A percentile compares a stretch with the other conserved stretches of the same genome.
phyloP scores from a whole-genome alignment of 2,888 invertebrate species.

The Odontocerum albicorne region DNA sequence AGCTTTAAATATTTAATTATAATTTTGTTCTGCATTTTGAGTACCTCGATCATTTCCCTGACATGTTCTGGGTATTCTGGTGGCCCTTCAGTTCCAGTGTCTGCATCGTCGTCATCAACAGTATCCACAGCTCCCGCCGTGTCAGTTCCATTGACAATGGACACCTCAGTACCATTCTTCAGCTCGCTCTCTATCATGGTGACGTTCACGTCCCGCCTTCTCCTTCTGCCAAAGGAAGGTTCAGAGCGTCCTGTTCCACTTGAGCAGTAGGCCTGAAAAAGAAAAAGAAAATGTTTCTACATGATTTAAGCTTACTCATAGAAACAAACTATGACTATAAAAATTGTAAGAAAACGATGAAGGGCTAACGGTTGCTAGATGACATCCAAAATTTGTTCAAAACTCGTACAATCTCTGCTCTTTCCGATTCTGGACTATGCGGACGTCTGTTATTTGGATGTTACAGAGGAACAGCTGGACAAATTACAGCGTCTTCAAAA shows the following conservation, averaged over 20 bases:
- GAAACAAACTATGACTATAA: too few species aligned
- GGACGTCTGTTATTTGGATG: too few species aligned
- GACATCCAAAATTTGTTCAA: too few species aligned
- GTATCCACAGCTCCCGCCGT: constrained; percentile 46
- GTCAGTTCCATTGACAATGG: constrained; percentile 46
- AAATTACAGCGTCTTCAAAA: too few species aligned
- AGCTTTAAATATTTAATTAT: background rate
- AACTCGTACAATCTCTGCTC: too few species aligned
- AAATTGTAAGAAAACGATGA: too few species aligned
- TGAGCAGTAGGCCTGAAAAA: constrained; percentile 73
- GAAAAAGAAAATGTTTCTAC: too few species aligned
- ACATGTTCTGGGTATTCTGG: constrained; percentile 71
- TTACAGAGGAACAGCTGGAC: too few species aligned
- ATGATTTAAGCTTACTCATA: too few species aligned
- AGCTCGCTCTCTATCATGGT: constrained; percentile 40
- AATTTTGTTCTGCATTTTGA: too few species aligned
- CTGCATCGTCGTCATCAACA: constrained; percentile 56
- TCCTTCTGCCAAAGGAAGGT: constrained; percentile 77
- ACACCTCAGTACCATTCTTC: constrained; percentile 42
- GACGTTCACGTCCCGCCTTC: constrained; percentile 57
- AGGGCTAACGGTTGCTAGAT: too few species aligned
- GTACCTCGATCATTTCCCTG: constrained; percentile 85
- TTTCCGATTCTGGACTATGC: too few species aligned
- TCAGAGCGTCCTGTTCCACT: constrained; percentile 78
- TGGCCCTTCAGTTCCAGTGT: constrained; percentile 49